Evolutionary conservation across 2,113 vertebrate genomes (phyloP), one percentile per base, ranked within the genome.

Genomic region (Serilophus lunatus): DNA sequence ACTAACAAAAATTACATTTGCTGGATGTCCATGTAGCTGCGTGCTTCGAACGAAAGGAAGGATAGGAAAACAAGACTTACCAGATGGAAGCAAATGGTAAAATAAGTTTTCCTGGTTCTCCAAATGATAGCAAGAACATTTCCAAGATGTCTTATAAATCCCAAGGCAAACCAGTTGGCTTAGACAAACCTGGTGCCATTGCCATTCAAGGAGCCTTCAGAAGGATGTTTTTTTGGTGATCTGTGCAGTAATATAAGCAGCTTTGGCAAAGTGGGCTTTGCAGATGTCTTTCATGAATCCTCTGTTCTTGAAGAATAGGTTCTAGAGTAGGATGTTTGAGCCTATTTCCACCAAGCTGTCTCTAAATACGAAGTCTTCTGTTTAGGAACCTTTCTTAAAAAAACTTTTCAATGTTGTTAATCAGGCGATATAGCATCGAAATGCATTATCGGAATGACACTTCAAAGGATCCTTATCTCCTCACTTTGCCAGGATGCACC

Each of bases 401-500:
- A 90, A 28, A 5, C 19, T 88, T 80, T 69, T 86, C 59, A 56
- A 59, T 82, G 29, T 81, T 57, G 9, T 77, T 69, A 24, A 75
- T 68, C 96, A 98, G 98, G 64, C 23, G 53, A 47, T 98, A 98
- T 31, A 98, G 97, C 19, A 47, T 99, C 72, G 98, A 98, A 94
- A 98, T 99, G 97, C 93, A 97, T 86, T 99, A 98, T 90, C 98
- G 97, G 86, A 99, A 99, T 2, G 98, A 98, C 68, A 96, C 98
- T 4, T 78, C 59, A n/a, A 94, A 24, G 5, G 97, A 98, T 60
- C 98, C 98, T 8, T 96, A 98, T 68, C 95, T 96, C 19, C 98
- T 98, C 86, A 97, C 88, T 0, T 95, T 99, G 92, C 98, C 98
- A 6, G 99, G 98, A 78, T 99, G 99, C 83, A 89, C 97, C 40